These are phyloP conservation scores for Pseudocheirus occidentalis DNA, from an alignment of 2,797 vertebrate species.

Conservation along the genomic window DNA sequence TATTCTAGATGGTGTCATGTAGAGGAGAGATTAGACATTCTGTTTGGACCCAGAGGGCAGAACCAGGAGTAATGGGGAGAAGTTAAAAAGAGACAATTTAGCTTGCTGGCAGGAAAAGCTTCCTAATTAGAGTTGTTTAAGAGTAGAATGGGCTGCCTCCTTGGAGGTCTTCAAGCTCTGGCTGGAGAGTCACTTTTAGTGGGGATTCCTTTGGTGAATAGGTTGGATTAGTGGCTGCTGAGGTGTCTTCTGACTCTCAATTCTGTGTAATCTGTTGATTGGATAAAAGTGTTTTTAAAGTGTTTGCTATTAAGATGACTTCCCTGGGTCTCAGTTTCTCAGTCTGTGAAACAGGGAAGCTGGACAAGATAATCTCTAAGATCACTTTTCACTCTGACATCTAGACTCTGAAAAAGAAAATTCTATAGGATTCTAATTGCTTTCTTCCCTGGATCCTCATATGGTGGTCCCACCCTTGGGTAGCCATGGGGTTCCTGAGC, in stretches of 20 bases:
- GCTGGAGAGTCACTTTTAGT: neutral
- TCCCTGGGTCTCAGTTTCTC: constrained; percentile 17
- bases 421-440: constrained; percentile 12
- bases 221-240: neutral
- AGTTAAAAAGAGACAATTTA: neutral
- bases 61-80: neutral
- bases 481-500: neutral
- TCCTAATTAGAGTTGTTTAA: neutral
- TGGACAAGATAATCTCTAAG: neutral
- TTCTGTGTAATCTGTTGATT: neutral
- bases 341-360: neutral
- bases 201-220: neutral
- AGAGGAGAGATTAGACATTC: neutral
- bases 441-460: constrained; percentile 36
- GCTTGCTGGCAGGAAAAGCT: neutral
- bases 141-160: neutral
- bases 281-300: neutral
- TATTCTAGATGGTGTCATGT: neutral
- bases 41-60: neutral
- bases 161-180: neutral
- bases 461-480: neutral
- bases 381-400: neutral
- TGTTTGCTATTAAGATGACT: neutral
- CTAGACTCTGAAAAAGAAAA: constrained; percentile 12
- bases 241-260: neutral